Percentiles rank a stretch among this genome's conserved stretches.
Conservation (phyloP, 1,140 invertebrate genomes). For the Ceratoteleas bidentatus region DNA sequence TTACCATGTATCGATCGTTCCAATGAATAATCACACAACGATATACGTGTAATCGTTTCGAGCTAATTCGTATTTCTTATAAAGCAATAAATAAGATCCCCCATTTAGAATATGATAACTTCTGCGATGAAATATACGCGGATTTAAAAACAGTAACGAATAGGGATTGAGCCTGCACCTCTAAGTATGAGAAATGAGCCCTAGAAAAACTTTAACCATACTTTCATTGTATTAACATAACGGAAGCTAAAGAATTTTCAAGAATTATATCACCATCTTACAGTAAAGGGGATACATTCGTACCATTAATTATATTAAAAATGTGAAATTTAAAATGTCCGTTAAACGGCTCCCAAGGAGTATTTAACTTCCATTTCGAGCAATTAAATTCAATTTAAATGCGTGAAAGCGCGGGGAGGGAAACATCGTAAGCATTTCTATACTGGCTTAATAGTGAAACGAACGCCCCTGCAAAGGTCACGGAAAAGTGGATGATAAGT, state of each 20-base stretch:
- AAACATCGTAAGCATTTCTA: constrained; percentile 22
- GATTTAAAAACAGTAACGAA: constrained; percentile 28
- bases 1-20: too few species aligned
- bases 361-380: constrained; percentile 24
- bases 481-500: constrained; percentile 60
- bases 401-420: neutral
- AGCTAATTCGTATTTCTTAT: neutral
- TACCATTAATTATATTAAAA: constrained; percentile 43
- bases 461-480: constrained; percentile 37
- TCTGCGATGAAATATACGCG: constrained; percentile 3
- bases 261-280: constrained; percentile 33
- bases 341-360: constrained; percentile 12
- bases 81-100: neutral
- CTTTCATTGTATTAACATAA: constrained; percentile 44
- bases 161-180: constrained; percentile 24
- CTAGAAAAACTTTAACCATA: constrained; percentile 31
- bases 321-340: constrained; percentile 30
- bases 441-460: constrained; percentile 36
- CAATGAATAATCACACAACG: too few species aligned
- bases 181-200: constrained; percentile 22
- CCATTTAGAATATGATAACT: neutral
- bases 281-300: constrained; percentile 10
- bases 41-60: too few species aligned
- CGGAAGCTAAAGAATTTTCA: constrained; percentile 29
- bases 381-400: constrained; percentile 44